phyloP scores from a whole-genome alignment of 2,888 invertebrate genomes.

The Catocala fraxini region DNA sequence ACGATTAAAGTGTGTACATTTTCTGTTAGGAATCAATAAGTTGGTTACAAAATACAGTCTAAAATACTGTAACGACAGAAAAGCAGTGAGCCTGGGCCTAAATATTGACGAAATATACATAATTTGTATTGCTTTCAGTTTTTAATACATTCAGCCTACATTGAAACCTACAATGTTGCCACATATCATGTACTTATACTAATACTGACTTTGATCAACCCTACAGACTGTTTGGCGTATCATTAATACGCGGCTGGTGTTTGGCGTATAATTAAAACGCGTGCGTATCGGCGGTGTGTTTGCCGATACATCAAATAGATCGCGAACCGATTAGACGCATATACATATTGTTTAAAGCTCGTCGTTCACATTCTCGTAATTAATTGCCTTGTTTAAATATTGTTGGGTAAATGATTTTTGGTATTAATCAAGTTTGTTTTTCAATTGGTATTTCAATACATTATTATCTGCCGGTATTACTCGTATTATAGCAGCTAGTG shows the following conservation, averaged over 20 bases:
- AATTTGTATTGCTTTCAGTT: too few species aligned
- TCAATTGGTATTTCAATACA: not conserved
- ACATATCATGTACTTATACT: too few species aligned
- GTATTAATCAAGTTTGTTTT: conserved; percentile 2
- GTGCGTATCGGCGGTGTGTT: conserved; percentile 22
- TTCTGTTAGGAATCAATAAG: too few species aligned
- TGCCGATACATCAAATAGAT: conserved; percentile 44
- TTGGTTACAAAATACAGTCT: too few species aligned
- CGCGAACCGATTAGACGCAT: conserved; percentile 31
- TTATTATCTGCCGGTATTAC: too few species aligned
- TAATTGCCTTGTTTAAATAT: conserved; percentile 31
- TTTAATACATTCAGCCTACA: not conserved
- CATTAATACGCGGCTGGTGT: conserved; percentile 30
- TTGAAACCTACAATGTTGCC: not conserved
- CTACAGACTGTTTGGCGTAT: conserved; percentile 25
- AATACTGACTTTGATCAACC: conserved; percentile 1
- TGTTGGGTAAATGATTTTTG: conserved; percentile 7
- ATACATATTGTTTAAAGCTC: conserved; percentile 26
- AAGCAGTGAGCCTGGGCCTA: too few species aligned
- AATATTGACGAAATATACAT: too few species aligned
- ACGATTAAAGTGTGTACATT: too few species aligned
- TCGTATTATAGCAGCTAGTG: too few species aligned
- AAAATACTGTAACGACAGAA: too few species aligned
- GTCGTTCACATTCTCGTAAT: conserved; percentile 27
- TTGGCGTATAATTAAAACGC: conserved; percentile 42